phyloP scores from a whole-genome alignment of 2,113 vertebrate genomes.

The Amia ocellicauda region DNA sequence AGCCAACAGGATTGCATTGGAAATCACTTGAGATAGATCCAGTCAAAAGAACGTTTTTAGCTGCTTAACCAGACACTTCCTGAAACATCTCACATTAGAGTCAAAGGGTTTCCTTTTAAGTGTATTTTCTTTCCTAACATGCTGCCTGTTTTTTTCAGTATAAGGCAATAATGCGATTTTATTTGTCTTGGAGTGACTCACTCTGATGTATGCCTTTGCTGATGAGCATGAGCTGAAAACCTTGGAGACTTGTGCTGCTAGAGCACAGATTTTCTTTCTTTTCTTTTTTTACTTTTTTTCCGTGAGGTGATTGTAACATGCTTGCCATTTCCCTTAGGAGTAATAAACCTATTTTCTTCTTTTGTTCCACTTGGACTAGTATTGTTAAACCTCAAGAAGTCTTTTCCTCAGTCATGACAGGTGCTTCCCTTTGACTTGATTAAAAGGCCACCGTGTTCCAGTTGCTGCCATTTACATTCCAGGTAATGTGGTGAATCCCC shows the following conservation, averaged over 20 bases:
- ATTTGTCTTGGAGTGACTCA: conserved; percentile 26
- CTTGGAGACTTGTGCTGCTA: conserved; percentile 11
- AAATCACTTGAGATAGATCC: neutral
- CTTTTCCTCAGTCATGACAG: conserved; percentile 66
- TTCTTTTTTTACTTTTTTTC: conserved; percentile 36
- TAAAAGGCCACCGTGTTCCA: conserved; percentile 43
- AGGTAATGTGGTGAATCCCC: conserved; percentile 10
- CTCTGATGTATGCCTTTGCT: conserved; percentile 24
- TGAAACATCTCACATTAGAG: conserved; percentile 8
- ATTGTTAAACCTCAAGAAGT: conserved; percentile 50
- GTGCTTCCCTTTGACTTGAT: conserved; percentile 71
- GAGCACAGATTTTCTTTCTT: too few relatives aligned
- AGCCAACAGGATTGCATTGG: conserved; percentile 5
- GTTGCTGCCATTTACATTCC: conserved; percentile 35
- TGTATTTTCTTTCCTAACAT: conserved; percentile 10
- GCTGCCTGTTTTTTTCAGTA: conserved; percentile 7
- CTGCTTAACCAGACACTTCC: conserved; percentile 34
- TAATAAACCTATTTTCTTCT: conserved; percentile 56
- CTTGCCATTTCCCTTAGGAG: conserved; percentile 53
- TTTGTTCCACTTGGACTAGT: conserved; percentile 54
- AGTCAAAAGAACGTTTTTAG: conserved; percentile 10
- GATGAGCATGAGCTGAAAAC: conserved; percentile 13
- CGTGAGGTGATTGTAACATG: conserved; percentile 36
- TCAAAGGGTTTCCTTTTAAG: conserved; percentile 16
- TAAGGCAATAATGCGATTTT: conserved; percentile 10